Evolutionary conservation across 64 coral and sea anemone species (phyloP), one percentile per base, ranked within the genome.

Genomic region (Platygyra sinensis): DNA sequence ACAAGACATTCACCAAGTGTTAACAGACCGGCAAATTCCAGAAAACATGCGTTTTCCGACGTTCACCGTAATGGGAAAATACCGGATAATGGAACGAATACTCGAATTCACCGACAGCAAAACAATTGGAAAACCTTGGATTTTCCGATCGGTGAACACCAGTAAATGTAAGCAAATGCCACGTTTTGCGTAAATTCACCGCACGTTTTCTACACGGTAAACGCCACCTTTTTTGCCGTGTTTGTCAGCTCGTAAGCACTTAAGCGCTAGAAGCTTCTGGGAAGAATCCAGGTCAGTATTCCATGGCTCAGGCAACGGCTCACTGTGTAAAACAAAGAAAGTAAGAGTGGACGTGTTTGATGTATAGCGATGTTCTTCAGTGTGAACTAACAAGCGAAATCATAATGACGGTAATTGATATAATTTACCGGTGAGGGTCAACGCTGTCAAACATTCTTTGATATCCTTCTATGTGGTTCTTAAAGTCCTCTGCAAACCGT

Each of bases 221-320:
- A n/a, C n/a, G n/a, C n/a, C n/a, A n/a, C n/a, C n/a, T n/a, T n/a
- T n/a, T n/a, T n/a, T n/a, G n/a, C n/a, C n/a, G n/a, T n/a, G n/a
- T 72, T 99, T 99, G 80, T 99, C 97, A 14, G 94, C 89, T 82
- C 97, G 86, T 59, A 99, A 76, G 88, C 97, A 96, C 62, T 95
- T 95, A 10, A 99, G 86, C 49, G 89, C 97, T 14, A 99, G 86
- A 12, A 99, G 86, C 77, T 94, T 99, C 62, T 99, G 97, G 78
- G 96, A 99, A 2, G 73, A 10, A 62, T 99, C 97, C 18, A 99
- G 52, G 12, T 96, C 89, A 25, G 83, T 96, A 74, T 99, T 87
- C 97, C 97, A 99, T 17, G 94, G 82, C 11, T 93, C 97, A 52
- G 97, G 97, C 32, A 99, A 88, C 10, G 86, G 73, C 72, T 99